Conservation (phyloP, 2,113 vertebrate species). For the Cololabis saira region DNA sequence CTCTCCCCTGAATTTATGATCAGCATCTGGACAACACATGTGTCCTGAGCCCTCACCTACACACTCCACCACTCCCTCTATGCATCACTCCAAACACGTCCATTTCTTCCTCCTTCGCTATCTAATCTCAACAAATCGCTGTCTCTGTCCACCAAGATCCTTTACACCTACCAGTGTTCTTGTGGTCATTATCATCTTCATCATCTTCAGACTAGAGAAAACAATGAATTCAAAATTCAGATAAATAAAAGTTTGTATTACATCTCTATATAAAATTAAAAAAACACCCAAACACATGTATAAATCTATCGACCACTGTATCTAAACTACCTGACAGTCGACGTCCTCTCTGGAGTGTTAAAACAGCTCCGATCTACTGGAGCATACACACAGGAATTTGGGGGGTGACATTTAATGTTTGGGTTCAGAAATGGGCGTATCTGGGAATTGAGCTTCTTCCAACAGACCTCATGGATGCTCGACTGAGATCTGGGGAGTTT, state of each 20-base stretch:
- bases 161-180: too few relatives aligned
- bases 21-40: slow-evolving; percentile 81
- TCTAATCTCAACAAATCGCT: background rate
- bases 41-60: slow-evolving; percentile 45
- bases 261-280: too few relatives aligned
- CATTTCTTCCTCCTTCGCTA: slow-evolving; percentile 3
- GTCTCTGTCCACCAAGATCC: too few relatives aligned
- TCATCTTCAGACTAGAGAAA: background rate
- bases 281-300: too few relatives aligned
- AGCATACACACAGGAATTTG: background rate
- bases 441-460: too few relatives aligned
- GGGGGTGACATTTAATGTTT: background rate
- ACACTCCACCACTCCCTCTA: slow-evolving; percentile 21
- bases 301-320: too few relatives aligned
- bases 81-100: slow-evolving; percentile 1
- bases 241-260: background rate
- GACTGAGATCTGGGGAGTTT: background rate
- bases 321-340: too few relatives aligned
- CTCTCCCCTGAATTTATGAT: slow-evolving; percentile 49
- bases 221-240: background rate
- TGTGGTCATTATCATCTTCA: background rate
- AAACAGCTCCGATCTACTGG: too few relatives aligned
- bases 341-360: too few relatives aligned
- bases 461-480: background rate
- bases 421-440: too few relatives aligned